Evolutionary conservation across 1,140 invertebrate species (phyloP).

Genomic region (Metopolophium dirhodum): DNA sequence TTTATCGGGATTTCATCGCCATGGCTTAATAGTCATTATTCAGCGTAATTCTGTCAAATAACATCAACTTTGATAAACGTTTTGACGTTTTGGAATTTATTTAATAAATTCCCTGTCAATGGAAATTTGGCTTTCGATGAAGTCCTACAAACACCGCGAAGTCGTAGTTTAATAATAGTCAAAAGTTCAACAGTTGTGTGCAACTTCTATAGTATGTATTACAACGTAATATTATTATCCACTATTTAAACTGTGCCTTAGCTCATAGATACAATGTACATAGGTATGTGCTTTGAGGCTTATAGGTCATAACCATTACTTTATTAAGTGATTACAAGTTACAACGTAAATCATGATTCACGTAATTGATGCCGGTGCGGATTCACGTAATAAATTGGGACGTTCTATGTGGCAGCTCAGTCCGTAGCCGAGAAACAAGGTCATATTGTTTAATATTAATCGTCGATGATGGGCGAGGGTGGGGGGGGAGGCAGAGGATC

Average conservation of each 20-base stretch:
- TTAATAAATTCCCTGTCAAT: background rate
- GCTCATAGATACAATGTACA: background rate
- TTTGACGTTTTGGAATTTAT: background rate
- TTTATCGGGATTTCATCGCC: background rate
- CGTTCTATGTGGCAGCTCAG: background rate
- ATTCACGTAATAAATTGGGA: background rate
- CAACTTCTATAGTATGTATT: background rate
- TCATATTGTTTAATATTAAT: background rate
- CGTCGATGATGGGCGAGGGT: background rate
- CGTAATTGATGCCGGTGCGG: background rate
- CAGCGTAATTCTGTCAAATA: background rate
- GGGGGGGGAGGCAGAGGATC: background rate
- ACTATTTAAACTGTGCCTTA: background rate
- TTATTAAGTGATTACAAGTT: conserved; percentile 16
- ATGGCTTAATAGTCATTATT: background rate
- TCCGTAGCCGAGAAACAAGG: background rate
- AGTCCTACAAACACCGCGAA: background rate
- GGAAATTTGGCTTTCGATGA: background rate
- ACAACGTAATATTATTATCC: background rate
- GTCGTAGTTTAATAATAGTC: conserved; percentile 8
- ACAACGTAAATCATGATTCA: background rate
- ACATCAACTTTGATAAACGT: background rate
- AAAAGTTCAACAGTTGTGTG: background rate
- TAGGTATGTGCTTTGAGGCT: background rate
- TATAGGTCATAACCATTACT: conserved; percentile 23